Evolutionary conservation across 2,888 invertebrate genomes (phyloP).

Genomic region (Cyaniris semiargus): DNA sequence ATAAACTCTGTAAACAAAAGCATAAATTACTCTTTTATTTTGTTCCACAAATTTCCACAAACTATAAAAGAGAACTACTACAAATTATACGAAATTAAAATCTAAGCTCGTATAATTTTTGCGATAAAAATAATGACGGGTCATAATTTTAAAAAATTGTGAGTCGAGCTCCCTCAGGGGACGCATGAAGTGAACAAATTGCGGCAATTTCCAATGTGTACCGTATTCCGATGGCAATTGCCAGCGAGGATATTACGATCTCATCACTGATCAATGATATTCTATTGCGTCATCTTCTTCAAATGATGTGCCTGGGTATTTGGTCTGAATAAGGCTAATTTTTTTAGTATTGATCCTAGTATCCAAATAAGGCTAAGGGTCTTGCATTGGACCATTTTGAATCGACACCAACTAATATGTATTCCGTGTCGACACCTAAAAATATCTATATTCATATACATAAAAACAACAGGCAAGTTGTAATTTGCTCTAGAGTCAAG

Average conservation of each 20-base stretch:
- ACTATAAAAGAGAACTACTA: not conserved
- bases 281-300: not conserved
- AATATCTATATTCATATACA: too few relatives aligned
- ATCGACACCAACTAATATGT: too few relatives aligned
- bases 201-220: slow-evolving; percentile 62
- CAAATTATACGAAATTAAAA: not conserved
- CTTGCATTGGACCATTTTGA: too few relatives aligned
- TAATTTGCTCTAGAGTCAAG: too few relatives aligned
- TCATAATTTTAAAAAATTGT: slow-evolving; percentile 53
- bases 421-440: too few relatives aligned
- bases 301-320: not conserved
- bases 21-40: slow-evolving; percentile 8
- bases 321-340: not conserved
- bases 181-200: slow-evolving; percentile 63
- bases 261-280: slow-evolving; percentile 33
- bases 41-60: not conserved
- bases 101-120: slow-evolving; percentile 20
- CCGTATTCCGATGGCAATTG: slow-evolving; percentile 61
- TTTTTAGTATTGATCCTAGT: too few relatives aligned
- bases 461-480: too few relatives aligned
- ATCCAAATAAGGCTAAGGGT: too few relatives aligned
- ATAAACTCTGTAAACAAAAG: not conserved
- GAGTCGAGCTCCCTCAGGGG: slow-evolving; percentile 52
- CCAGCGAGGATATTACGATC: slow-evolving; percentile 36
- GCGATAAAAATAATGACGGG: slow-evolving; percentile 47